These are phyloP conservation scores for Macropus fuliginosus DNA, from an alignment of 2,797 vertebrate genomes.

Conservation along the genomic window DNA sequence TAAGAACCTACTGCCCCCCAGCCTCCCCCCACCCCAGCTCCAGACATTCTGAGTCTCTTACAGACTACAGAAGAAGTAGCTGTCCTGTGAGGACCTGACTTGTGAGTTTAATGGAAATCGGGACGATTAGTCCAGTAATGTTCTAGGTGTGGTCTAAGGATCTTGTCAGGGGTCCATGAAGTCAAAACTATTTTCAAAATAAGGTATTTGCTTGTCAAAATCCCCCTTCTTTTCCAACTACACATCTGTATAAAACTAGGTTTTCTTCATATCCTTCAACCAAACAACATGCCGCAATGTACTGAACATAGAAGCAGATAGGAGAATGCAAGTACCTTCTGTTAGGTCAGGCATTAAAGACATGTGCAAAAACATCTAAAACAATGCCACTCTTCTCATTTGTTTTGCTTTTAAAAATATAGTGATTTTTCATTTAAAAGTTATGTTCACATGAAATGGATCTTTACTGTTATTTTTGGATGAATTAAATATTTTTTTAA, in stretches of 20 bases:
- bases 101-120: background rate
- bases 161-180: background rate
- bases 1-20: background rate
- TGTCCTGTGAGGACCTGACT: background rate
- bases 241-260: background rate
- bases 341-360: background rate
- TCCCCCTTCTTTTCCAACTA: background rate
- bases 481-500: background rate
- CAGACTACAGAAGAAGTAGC: background rate
- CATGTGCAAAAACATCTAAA: background rate
- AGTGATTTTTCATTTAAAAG: background rate
- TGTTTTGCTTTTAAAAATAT: background rate
- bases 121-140: background rate
- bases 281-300: background rate
- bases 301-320: background rate
- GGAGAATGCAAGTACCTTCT: background rate
- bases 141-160: background rate
- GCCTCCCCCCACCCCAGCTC: no score
- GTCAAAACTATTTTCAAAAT: background rate
- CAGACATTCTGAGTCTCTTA: background rate
- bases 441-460: background rate
- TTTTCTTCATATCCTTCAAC: background rate
- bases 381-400: background rate
- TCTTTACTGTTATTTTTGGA: background rate
- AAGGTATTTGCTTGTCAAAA: background rate